These are phyloP conservation scores for Clanis bilineata DNA, from an alignment of 2,888 invertebrate species.

Conservation along the genomic window DNA sequence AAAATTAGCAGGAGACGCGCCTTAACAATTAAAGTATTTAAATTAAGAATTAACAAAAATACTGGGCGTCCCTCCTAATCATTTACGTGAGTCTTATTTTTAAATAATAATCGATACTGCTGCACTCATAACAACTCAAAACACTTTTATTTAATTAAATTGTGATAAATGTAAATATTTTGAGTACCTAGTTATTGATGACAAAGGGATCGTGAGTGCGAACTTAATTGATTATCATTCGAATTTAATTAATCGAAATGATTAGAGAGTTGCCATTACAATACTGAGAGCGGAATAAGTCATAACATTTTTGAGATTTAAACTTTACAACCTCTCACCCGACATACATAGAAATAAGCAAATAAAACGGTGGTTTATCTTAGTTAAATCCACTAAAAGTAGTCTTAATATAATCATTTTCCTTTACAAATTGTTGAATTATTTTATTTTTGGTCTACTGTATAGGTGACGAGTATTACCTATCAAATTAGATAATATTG, in stretches of 20 bases:
- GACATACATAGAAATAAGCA: background rate
- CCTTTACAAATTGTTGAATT: background rate
- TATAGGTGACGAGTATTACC: background rate
- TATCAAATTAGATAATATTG: background rate
- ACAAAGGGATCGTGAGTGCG: no score
- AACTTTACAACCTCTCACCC: background rate
- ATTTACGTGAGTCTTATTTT: background rate
- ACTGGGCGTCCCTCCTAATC: constrained; percentile 2
- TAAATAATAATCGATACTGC: background rate
- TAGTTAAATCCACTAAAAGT: constrained; percentile 14
- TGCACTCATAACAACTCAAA: no score
- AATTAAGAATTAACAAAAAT: constrained; percentile 9
- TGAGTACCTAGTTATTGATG: background rate
- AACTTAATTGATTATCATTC: no score
- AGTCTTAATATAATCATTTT: background rate
- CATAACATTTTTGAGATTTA: background rate
- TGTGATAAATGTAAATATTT: no score
- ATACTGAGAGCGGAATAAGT: constrained; percentile 5
- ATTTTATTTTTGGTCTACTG: constrained; percentile 6
- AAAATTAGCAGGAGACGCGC: no score
- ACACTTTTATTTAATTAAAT: no score
- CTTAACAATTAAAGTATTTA: constrained; percentile 16
- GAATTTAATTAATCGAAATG: background rate
- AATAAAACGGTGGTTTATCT: constrained; percentile 15
- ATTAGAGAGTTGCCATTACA: background rate